Evolutionary conservation across 2,888 invertebrate species (phyloP).

Genomic region (Chaitophorus viminalis): DNA sequence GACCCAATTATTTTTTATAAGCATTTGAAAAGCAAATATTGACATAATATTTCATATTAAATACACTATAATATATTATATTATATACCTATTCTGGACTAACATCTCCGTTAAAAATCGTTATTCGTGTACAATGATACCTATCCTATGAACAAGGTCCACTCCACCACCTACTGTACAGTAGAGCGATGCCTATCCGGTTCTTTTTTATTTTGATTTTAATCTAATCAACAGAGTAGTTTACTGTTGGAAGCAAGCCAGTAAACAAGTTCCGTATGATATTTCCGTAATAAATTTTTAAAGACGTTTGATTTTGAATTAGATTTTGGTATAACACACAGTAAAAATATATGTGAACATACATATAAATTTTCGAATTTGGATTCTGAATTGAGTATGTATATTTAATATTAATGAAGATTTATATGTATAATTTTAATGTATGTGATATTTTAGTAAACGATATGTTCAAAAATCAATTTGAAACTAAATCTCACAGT

Average conservation of each 20-base stretch:
- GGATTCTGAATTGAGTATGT: conserved; percentile 84
- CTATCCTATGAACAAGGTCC: too few relatives aligned
- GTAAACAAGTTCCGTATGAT: conserved; percentile 98
- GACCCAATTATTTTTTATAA: too few relatives aligned
- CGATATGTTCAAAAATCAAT: conserved; percentile 96
- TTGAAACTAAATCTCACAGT: conserved; percentile 97
- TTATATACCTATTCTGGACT: too few relatives aligned
- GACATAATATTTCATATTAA: too few relatives aligned
- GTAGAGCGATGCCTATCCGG: too few relatives aligned
- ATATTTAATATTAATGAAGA: conserved; percentile 15
- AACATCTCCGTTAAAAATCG: too few relatives aligned
- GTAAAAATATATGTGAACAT: conserved; percentile 97
- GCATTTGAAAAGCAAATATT: too few relatives aligned
- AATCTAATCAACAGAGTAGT: conserved; percentile 79
- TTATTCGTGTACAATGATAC: too few relatives aligned
- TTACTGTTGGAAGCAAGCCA: conserved; percentile 91
- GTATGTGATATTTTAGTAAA: conserved; percentile 76
- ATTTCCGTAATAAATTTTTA: conserved; percentile 89
- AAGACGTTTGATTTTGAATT: conserved; percentile 99
- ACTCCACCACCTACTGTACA: too few relatives aligned
- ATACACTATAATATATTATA: too few relatives aligned
- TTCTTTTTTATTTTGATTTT: conserved; percentile 19
- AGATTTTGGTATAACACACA: conserved; percentile 98
- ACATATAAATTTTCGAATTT: conserved; percentile 97
- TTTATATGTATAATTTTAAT: conserved; percentile 30